phyloP scores from a whole-genome alignment of 1,140 invertebrate species.

The Hylyphantes graminicola region DNA sequence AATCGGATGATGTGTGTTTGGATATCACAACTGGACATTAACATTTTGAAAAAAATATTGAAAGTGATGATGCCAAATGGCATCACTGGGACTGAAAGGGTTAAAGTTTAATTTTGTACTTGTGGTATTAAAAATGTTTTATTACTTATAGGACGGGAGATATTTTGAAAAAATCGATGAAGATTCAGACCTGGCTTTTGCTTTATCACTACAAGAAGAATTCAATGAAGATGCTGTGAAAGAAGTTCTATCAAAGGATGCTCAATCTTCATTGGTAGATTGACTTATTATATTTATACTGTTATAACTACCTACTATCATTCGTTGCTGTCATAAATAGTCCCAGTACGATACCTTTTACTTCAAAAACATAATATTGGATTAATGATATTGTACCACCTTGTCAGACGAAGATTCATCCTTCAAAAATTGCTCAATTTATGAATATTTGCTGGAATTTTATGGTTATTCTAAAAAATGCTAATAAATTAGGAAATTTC shows the following conservation, averaged over 20 bases:
- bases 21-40: too few relatives aligned
- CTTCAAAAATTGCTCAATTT: neutral
- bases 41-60: too few relatives aligned
- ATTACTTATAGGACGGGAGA: neutral
- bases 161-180: slow-evolving; percentile 13
- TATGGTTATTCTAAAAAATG: neutral
- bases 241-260: neutral
- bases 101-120: neutral
- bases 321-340: neutral
- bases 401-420: neutral
- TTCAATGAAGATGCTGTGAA: neutral
- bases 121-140: neutral
- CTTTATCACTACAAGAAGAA: slow-evolving; percentile 39
- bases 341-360: neutral
- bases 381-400: neutral
- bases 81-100: too few relatives aligned
- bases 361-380: neutral
- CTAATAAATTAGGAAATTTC: neutral
- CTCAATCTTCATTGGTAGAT: neutral
- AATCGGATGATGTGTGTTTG: too few relatives aligned
- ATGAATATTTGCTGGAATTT: neutral
- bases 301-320: neutral
- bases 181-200: slow-evolving; percentile 20
- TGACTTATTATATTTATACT: neutral
- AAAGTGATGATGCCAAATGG: too few relatives aligned